Base-by-base conservation (phyloP, 2,113 vertebrate species). In the Apistogramma diplotaenia region DNA sequence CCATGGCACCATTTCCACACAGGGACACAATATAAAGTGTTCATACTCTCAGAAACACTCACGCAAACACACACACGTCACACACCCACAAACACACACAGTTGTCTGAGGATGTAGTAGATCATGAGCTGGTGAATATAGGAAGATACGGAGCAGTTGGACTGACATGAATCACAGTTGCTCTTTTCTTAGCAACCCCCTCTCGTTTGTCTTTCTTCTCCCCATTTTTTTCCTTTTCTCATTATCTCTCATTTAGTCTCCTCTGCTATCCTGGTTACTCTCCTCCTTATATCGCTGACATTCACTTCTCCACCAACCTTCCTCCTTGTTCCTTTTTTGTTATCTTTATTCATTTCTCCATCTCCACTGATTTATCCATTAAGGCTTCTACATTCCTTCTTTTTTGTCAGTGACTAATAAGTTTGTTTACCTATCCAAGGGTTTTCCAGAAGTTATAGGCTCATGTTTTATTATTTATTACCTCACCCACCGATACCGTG, bases 1-100 rank as follows among this genome's bases (percentile, higher is more conserved):
- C 85, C 71, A 67, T 91, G 82, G 87, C 88, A 90, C 76, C 80
- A 58, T 91, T 90, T 92, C 87, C 91, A 84, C 75, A 67, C 85
- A 91, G 90, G 74, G 76, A 84, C 81, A 83, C 85, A 79, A 86
- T 81, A 90, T 89, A 86, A 84, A 91, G 82, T 85, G 75, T 84
- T 43, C 58, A 29, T 80, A 81, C 61, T 51, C 71, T 33, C 70
- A 72, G 67, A 81, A 21, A 71, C 74, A 60, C 40, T 6, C 18
- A 46, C 43, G 6, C 49, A 46, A 19, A 74, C 65, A 74, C 59
- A 78, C 82, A 77, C 84, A 82, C 57, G 27, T 71, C 70, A 79
- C 19, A 67, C 70, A 57, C 54, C 4, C 19, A 46, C 43, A 13
- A 35, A 37, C 33, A 78, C 74, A 75, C 82, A 84, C 84, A 75